A percentile compares a stretch with the other conserved stretches of the same genome.
Conservation (phyloP, 2,113 vertebrate species). For the Blennius ocellaris region DNA sequence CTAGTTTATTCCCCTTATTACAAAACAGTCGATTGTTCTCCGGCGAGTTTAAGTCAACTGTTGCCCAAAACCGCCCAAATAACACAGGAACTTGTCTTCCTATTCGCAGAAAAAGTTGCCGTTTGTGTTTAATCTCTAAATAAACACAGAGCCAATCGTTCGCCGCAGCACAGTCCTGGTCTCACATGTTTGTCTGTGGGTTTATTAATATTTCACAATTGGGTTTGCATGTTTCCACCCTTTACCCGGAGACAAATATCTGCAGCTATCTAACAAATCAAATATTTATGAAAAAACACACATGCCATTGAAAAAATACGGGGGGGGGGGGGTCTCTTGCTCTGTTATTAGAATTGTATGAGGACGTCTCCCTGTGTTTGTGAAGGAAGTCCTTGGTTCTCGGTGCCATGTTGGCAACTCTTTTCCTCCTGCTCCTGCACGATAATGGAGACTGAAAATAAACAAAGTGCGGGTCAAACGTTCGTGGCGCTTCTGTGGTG, state of each 20-base stretch:
- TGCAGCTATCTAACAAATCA: slow-evolving; percentile 64
- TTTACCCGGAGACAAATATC: slow-evolving; percentile 59
- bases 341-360: slow-evolving; percentile 36
- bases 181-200: slow-evolving; percentile 55
- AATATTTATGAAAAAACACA: slow-evolving; percentile 75
- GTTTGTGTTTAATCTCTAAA: slow-evolving; percentile 59
- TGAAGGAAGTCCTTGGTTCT: slow-evolving; percentile 50
- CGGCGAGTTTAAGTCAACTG: slow-evolving; percentile 31
- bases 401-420: slow-evolving; percentile 26
- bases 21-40: slow-evolving; percentile 70
- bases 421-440: slow-evolving; percentile 56
- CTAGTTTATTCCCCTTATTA: slow-evolving; percentile 25
- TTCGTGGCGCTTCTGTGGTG: not conserved
- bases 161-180: slow-evolving; percentile 42
- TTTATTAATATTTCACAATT: slow-evolving; percentile 79
- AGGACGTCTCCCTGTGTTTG: slow-evolving; percentile 45
- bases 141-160: slow-evolving; percentile 53
- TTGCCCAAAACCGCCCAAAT: slow-evolving; percentile 47
- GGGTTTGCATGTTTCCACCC: slow-evolving; percentile 59
- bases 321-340: slow-evolving; percentile 28
- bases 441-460: slow-evolving; percentile 61
- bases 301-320: slow-evolving; percentile 62
- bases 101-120: slow-evolving; percentile 47
- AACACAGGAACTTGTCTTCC: slow-evolving; percentile 66
- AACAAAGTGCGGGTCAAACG: slow-evolving; percentile 12